phyloP scores from a whole-genome alignment of 37 sponge, comb jelly and placozoan species.

The Petrosia ficiformis region DNA sequence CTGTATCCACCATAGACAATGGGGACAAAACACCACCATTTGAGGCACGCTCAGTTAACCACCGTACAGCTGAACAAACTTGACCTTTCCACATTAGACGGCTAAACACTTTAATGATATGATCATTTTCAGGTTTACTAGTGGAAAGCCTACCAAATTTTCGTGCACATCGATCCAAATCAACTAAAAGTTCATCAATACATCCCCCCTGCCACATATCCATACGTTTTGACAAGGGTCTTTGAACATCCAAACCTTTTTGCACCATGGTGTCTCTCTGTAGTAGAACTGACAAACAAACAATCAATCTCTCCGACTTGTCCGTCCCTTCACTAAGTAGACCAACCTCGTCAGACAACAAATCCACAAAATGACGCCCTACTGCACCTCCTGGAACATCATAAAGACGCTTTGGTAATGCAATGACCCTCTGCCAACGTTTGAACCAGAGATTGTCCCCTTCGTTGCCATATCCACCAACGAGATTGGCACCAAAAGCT shows the following conservation, averaged over 20 bases:
- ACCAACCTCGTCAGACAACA: background rate
- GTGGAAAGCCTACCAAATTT: no score
- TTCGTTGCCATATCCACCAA: no score
- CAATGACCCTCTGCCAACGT: background rate
- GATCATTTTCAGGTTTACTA: no score
- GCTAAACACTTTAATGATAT: no score
- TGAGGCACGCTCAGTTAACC: background rate
- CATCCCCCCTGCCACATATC: no score
- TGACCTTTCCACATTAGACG: background rate
- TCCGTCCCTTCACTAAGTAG: background rate
- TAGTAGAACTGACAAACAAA: background rate
- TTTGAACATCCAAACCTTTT: background rate
- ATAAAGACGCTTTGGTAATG: background rate
- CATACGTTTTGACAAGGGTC: no score
- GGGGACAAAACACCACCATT: background rate
- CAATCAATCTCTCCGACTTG: background rate
- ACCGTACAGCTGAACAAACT: constrained; percentile 3
- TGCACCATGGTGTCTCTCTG: background rate
- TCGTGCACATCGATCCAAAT: no score
- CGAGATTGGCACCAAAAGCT: no score
- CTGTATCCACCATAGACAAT: background rate
- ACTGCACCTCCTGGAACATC: constrained; percentile 5
- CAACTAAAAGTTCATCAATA: no score
- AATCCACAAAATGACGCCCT: constrained; percentile 2
- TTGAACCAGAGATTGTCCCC: no score